phyloP scores from a whole-genome alignment of 1,140 invertebrate species.

The Portunus trituberculatus region DNA sequence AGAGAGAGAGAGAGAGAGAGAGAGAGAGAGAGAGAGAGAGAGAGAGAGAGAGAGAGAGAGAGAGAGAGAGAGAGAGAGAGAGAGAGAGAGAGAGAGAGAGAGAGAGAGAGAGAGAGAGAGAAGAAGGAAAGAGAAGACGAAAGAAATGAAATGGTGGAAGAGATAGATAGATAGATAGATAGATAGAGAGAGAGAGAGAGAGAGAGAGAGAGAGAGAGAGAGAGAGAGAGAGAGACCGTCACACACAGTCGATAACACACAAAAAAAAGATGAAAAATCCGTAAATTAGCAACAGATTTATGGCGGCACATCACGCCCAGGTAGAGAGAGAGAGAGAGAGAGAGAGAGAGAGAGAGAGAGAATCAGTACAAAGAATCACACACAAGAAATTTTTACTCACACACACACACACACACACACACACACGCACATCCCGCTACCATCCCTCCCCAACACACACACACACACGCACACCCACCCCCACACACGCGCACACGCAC shows the following conservation, averaged over 20 bases:
- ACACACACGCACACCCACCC: neutral
- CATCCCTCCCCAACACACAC: neutral
- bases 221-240: neutral
- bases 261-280: too few relatives aligned
- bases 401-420: slow-evolving; percentile 29
- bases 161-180: neutral
- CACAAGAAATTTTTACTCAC: neutral
- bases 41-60: neutral
- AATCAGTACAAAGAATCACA: neutral
- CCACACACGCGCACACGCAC: neutral
- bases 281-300: too few relatives aligned
- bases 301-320: too few relatives aligned
- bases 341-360: too few relatives aligned
- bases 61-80: too few relatives aligned
- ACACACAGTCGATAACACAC: neutral
- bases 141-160: too few relatives aligned
- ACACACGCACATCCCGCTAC: neutral
- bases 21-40: neutral
- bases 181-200: neutral
- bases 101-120: neutral
- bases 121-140: too few relatives aligned
- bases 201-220: too few relatives aligned
- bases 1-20: neutral
- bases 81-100: neutral
- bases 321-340: too few relatives aligned